Evolutionary conservation across 2,113 vertebrate species (phyloP), one percentile per base, ranked within the genome.

Genomic region (Pollachius pollachius): DNA sequence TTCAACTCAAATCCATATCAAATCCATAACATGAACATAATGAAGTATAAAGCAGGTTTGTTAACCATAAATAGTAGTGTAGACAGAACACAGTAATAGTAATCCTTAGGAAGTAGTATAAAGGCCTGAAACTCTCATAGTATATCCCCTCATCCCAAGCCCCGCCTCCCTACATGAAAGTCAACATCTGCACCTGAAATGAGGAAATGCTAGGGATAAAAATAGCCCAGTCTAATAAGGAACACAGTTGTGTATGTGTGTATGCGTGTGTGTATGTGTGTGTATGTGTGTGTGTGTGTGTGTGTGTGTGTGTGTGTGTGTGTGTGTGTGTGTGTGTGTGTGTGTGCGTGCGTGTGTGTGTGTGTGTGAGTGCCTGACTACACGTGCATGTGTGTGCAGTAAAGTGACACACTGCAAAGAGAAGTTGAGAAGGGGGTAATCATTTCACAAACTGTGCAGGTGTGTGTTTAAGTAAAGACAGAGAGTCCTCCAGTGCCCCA

Each of bases 141-240:
- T 21, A 71, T 78, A 72, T 86, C 87, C 73, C 75, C 70, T 82
- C 64, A 37, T 11, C 65, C 52, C 52, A 75, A 78, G 69, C 79
- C 82, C 81, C 73, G 59, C 84, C 84, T 81, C 81, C 79, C 66
- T 57, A n/a, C 52, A 21, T 66, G 71, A 70, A 70, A 80, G 65
- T 70, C 72, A 80, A 73, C 85, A 85, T 74, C 80, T 78, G 21
- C 77, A 86, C 78, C 82, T 87, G 79, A 70, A 80, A 80, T 73
- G 69, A 74, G 41, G 73, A 15, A 70, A 60, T 16, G 21, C 23
- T 19, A 52, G 52, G 72, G 67, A 80, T 72, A 75, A 77, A 83
- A 76, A 73, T 68, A 78, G 62, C 74, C 67, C 76, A 76, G 77
- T 76, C 76, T 81, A 77, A 81, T 67, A 69, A 73, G 70, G 79